phyloP scores from a whole-genome alignment of 2,797 vertebrate genomes.

The Scomberomorus guttatus region DNA sequence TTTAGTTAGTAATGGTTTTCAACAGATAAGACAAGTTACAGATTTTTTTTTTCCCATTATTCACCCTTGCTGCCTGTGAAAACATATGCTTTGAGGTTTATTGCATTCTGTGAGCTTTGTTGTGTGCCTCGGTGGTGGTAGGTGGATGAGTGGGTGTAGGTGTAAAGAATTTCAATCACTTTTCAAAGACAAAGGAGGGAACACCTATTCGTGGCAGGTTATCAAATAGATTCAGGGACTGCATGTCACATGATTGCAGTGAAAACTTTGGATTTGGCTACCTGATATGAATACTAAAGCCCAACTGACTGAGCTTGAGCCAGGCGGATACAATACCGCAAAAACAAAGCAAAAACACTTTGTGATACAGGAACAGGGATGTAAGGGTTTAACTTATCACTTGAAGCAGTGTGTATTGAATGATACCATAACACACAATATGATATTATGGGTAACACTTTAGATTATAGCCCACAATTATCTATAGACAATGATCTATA shows the following conservation, averaged over 20 bases:
- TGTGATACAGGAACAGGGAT: conserved; percentile 9
- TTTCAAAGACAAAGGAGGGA: conserved; percentile 80
- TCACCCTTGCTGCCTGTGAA: conserved; percentile 14
- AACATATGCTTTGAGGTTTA: conserved; percentile 51
- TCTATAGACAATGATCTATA: no score
- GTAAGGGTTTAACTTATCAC: background rate
- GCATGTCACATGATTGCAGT: conserved; percentile 67
- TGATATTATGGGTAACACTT: background rate
- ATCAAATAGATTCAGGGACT: conserved; percentile 74
- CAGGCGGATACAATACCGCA: conserved; percentile 27
- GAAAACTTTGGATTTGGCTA: conserved; percentile 73
- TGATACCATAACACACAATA: background rate
- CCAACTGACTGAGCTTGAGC: conserved; percentile 18
- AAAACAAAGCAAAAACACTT: conserved; percentile 32
- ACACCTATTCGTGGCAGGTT: conserved; percentile 71
- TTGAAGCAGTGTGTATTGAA: background rate
- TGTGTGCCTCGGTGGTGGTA: conserved; percentile 41
- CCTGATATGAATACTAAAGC: conserved; percentile 66
- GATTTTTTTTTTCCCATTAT: background rate
- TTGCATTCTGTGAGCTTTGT: conserved; percentile 54
- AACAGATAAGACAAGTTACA: background rate
- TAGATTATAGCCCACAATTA: background rate
- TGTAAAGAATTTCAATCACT: conserved; percentile 79
- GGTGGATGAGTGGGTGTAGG: conserved; percentile 64
- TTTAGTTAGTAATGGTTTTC: conserved; percentile 24